phyloP scores from a whole-genome alignment of 2,888 invertebrate species.

The Patella depressa region DNA sequence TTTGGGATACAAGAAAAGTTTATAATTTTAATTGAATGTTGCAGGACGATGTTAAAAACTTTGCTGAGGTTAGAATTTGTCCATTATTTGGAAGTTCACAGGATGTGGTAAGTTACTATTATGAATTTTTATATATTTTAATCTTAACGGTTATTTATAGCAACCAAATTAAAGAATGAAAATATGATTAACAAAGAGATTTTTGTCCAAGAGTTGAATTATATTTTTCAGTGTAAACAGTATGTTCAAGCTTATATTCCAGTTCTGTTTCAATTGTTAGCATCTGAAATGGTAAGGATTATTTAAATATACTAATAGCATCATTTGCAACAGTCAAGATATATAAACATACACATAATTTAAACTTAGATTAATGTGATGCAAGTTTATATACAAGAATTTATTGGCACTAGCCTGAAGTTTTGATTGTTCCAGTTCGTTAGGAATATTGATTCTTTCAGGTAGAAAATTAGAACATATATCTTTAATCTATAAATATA shows the following conservation, averaged over 20 bases:
- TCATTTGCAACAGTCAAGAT: too few species aligned
- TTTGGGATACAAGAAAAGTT: too few species aligned
- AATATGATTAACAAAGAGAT: too few species aligned
- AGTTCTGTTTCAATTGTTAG: constrained; percentile 16
- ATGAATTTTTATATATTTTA: not conserved
- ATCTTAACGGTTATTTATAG: not conserved
- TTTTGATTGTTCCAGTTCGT: too few species aligned
- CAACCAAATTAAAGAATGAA: too few species aligned
- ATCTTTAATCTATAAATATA: too few species aligned
- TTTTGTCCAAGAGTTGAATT: too few species aligned
- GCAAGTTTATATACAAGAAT: too few species aligned
- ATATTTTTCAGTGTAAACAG: constrained; percentile 13
- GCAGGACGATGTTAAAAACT: not conserved
- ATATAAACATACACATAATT: too few species aligned
- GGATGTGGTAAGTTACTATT: not conserved
- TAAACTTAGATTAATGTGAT: too few species aligned
- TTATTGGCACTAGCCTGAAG: too few species aligned
- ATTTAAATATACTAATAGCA: not conserved
- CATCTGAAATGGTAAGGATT: constrained; percentile 22
- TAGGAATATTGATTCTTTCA: not conserved
- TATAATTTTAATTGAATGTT: not conserved
- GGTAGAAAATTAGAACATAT: not conserved
- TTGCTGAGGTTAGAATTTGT: not conserved
- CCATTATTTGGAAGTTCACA: not conserved
- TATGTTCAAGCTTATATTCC: constrained; percentile 16